Conservation (phyloP, 2,113 vertebrate genomes). For the Probosciger aterrimus region DNA sequence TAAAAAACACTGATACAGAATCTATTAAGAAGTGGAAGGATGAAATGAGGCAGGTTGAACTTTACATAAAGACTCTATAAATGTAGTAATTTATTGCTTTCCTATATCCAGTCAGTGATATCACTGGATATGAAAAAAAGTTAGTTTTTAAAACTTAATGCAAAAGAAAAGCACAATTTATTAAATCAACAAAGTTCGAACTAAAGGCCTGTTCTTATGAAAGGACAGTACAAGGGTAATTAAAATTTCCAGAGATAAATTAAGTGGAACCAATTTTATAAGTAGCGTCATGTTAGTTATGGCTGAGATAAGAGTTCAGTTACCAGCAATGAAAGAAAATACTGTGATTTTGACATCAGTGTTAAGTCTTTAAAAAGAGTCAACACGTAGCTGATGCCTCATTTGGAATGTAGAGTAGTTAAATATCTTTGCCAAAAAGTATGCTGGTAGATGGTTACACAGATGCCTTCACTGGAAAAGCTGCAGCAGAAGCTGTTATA, state of each 20-base stretch:
- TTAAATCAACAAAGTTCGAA: not conserved
- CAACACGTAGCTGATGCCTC: not conserved
- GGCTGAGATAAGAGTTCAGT: not conserved
- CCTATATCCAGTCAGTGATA: not conserved
- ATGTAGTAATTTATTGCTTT: not conserved
- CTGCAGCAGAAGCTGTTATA: not conserved
- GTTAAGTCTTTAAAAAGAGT: not conserved
- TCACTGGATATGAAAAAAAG: not conserved
- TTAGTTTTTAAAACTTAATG: not conserved
- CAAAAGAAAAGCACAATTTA: not conserved
- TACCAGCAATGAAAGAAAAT: not conserved
- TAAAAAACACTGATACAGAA: not conserved
- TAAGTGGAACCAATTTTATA: not conserved
- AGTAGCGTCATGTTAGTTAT: not conserved
- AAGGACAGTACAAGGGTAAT: not conserved
- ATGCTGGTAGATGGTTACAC: not conserved
- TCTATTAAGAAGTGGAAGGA: not conserved
- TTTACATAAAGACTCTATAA: not conserved
- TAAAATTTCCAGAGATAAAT: not conserved
- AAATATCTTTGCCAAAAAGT: not conserved
- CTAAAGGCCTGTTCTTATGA: not conserved
- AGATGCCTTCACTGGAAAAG: not conserved
- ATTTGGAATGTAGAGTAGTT: not conserved
- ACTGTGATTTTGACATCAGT: not conserved
- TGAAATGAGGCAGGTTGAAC: not conserved